phyloP scores from a whole-genome alignment of 2,797 vertebrate genomes.

The Channallabes apus region DNA sequence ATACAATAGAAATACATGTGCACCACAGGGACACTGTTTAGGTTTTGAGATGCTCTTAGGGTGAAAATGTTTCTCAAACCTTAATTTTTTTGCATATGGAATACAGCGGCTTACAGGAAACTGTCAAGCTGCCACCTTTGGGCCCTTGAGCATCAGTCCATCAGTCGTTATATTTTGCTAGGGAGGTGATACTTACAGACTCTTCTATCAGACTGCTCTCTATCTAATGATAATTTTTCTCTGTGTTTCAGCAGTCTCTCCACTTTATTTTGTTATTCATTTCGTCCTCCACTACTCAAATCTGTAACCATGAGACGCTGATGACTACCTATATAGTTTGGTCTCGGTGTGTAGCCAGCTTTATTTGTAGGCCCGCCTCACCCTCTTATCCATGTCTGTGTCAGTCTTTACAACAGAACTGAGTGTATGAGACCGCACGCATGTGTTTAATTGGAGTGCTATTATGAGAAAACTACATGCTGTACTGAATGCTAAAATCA shows the following conservation, averaged over 20 bases:
- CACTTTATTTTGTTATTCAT: not conserved
- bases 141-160: too few relatives aligned
- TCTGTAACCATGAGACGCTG: not conserved
- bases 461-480: constrained; percentile 27
- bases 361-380: not conserved
- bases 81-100: not conserved
- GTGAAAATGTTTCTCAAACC: not conserved
- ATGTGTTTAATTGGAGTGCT: constrained; percentile 31
- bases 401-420: not conserved
- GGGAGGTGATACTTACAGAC: too few relatives aligned
- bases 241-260: too few relatives aligned
- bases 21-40: not conserved
- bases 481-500: constrained; percentile 11
- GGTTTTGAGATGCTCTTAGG: not conserved
- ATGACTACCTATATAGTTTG: not conserved
- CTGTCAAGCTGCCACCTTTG: too few relatives aligned
- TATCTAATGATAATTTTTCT: too few relatives aligned
- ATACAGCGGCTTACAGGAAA: too few relatives aligned
- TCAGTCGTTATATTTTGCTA: too few relatives aligned
- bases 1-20: not conserved
- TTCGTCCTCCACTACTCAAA: too few relatives aligned
- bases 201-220: too few relatives aligned
- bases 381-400: not conserved
- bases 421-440: not conserved
- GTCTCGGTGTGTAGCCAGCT: not conserved